phyloP scores from a whole-genome alignment of 2,113 vertebrate species.

The Eolophus roseicapilla region DNA sequence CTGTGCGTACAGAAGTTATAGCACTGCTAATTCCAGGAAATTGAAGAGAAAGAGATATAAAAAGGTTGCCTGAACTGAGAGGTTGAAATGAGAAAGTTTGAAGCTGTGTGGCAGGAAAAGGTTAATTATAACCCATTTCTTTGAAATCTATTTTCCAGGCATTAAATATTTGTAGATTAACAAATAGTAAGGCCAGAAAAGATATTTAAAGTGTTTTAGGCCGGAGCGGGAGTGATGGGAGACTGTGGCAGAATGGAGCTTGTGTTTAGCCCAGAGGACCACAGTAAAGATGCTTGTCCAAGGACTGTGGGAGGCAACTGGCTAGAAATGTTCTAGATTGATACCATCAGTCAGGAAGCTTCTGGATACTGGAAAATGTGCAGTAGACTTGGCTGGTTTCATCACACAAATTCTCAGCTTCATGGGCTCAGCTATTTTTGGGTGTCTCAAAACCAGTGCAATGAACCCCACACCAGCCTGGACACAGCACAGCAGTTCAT shows the following conservation, averaged over 20 bases:
- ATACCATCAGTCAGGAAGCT: not conserved
- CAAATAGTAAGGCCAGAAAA: not conserved
- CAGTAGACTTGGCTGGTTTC: not conserved
- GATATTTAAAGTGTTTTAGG: not conserved
- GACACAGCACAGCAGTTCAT: not conserved
- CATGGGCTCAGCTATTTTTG: not conserved
- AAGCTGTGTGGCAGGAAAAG: not conserved
- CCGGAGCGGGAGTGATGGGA: not conserved
- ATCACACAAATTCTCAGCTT: not conserved
- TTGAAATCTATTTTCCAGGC: not conserved
- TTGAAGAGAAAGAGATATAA: not conserved
- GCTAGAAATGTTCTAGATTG: not conserved
- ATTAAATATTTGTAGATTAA: not conserved
- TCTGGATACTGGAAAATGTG: not conserved
- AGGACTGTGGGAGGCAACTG: not conserved
- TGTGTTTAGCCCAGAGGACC: too few species aligned
- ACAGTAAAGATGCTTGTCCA: not conserved
- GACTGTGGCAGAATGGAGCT: not conserved
- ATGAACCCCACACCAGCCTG: not conserved
- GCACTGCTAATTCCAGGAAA: constrained; percentile 11
- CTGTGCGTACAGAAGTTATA: not conserved
- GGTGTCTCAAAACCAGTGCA: not conserved
- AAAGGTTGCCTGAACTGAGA: not conserved
- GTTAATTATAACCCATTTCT: not conserved
- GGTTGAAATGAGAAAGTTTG: not conserved